A percentile compares a stretch with the other conserved stretches of the same genome.
Conservation (phyloP, 2,797 vertebrate genomes). For the Picus viridis region DNA sequence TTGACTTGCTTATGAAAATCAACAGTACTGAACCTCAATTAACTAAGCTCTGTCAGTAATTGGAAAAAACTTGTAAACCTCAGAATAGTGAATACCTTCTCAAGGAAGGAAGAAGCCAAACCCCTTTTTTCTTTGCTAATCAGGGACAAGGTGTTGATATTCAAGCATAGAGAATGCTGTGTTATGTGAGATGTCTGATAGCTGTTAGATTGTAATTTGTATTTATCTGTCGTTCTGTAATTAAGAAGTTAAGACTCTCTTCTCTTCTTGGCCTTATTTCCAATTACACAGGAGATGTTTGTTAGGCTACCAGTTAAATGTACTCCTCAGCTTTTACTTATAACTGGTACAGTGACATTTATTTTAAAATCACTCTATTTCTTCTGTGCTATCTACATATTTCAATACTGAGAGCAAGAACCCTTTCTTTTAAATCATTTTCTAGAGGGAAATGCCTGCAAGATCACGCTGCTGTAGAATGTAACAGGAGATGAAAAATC, state of each 20-base stretch:
- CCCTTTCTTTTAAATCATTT: not conserved
- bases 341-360: not conserved
- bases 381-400: not conserved
- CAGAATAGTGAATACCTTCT: not conserved
- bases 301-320: not conserved
- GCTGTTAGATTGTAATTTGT: rapidly evolving
- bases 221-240: not conserved
- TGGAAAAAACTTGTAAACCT: not conserved
- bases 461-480: not conserved
- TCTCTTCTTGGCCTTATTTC: not conserved
- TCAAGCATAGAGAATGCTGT: not conserved
- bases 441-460: not conserved
- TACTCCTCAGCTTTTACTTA: not conserved
- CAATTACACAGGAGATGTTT: not conserved
- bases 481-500: not conserved
- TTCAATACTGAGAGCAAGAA: not conserved
- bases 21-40: not conserved
- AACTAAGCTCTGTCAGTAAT: not conserved
- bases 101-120: not conserved
- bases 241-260: not conserved
- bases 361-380: not conserved
- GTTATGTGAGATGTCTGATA: not conserved
- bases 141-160: not conserved
- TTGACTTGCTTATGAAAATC: not conserved
- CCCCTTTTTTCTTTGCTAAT: not conserved